A percentile compares a stretch with the other conserved stretches of the same genome.
phyloP scores from a whole-genome alignment of 2,888 invertebrate genomes.

The Aplocera efformata region DNA sequence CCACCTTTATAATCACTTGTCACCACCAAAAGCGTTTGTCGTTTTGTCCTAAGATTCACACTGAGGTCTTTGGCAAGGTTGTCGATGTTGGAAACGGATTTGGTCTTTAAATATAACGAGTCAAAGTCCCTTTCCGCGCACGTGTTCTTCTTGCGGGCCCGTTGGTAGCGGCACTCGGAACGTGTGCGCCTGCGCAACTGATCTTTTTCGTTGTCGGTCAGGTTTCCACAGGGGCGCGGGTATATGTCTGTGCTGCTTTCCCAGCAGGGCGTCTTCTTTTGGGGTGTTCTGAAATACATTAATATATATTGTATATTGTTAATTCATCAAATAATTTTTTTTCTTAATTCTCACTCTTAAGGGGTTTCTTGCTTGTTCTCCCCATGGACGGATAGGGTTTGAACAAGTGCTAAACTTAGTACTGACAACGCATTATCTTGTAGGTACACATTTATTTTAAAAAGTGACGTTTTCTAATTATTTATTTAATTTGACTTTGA shows the following conservation, averaged over 20 bases:
- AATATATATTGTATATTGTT: not conserved
- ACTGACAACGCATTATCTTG: too few relatives aligned
- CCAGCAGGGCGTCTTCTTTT: slow-evolving; percentile 87
- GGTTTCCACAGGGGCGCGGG: slow-evolving; percentile 89
- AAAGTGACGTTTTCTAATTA: too few relatives aligned
- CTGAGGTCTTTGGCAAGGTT: slow-evolving; percentile 19
- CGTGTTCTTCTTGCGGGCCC: slow-evolving; percentile 51
- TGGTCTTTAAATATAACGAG: slow-evolving; percentile 82
- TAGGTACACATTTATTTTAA: too few relatives aligned
- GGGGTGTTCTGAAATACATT: slow-evolving; percentile 64
- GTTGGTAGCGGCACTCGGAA: slow-evolving; percentile 84
- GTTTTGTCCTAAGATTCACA: slow-evolving; percentile 49
- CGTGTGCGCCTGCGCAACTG: slow-evolving; percentile 82
- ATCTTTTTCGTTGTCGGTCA: slow-evolving; percentile 89
- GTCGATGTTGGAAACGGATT: slow-evolving; percentile 63
- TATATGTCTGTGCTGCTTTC: slow-evolving; percentile 90
- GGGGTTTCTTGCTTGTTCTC: too few relatives aligned
- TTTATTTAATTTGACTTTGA: too few relatives aligned
- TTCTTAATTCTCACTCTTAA: too few relatives aligned
- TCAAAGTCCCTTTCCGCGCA: slow-evolving; percentile 88
- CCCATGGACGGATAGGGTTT: too few relatives aligned
- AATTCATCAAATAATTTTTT: too few relatives aligned
- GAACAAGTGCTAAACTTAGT: too few relatives aligned
- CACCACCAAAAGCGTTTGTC: slow-evolving; percentile 86
- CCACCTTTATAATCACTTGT: slow-evolving; percentile 82